Conservation (phyloP, 2,797 vertebrate genomes). For the Nannoperca obscura region DNA sequence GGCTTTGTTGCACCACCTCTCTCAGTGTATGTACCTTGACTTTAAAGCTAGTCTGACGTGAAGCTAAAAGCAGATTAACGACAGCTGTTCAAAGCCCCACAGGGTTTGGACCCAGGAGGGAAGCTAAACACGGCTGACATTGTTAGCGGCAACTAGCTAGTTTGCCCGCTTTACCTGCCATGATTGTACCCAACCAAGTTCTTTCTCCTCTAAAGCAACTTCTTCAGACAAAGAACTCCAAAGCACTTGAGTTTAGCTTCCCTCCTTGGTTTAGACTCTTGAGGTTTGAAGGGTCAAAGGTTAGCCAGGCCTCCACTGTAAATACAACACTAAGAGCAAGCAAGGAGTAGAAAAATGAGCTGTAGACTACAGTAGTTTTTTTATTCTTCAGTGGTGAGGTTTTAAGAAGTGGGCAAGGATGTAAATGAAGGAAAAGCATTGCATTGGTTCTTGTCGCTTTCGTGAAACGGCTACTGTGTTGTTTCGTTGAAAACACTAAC, state of each 20-base stretch:
- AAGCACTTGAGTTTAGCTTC: conserved; percentile 46
- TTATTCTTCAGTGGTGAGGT: conserved; percentile 41
- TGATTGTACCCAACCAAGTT: neutral
- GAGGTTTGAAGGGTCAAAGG: conserved; percentile 48
- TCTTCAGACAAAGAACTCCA: conserved; percentile 16
- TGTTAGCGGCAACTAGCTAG: neutral
- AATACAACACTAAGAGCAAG: conserved; percentile 65
- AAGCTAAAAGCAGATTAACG: conserved; percentile 39
- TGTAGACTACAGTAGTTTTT: conserved; percentile 44
- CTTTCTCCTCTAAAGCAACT: neutral
- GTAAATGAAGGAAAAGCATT: conserved; percentile 71
- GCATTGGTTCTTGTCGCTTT: conserved; percentile 78
- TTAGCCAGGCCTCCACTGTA: conserved; percentile 67
- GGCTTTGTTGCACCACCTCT: conserved; percentile 42
- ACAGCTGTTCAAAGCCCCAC: conserved; percentile 23
- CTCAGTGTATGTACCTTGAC: conserved; percentile 46
- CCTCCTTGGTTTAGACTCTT: conserved; percentile 43
- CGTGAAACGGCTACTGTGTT: conserved; percentile 59
- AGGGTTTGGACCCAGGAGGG: conserved; percentile 28
- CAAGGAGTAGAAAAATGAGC: conserved; percentile 44
- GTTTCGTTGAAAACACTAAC: conserved; percentile 49
- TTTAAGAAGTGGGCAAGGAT: conserved; percentile 49
- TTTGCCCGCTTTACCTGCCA: conserved; percentile 9
- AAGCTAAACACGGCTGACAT: conserved; percentile 25
- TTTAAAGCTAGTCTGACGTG: conserved; percentile 41